Evolutionary conservation across 2,797 vertebrate genomes (phyloP), one percentile per base, ranked within the genome.

Genomic region (Macropus fuliginosus): DNA sequence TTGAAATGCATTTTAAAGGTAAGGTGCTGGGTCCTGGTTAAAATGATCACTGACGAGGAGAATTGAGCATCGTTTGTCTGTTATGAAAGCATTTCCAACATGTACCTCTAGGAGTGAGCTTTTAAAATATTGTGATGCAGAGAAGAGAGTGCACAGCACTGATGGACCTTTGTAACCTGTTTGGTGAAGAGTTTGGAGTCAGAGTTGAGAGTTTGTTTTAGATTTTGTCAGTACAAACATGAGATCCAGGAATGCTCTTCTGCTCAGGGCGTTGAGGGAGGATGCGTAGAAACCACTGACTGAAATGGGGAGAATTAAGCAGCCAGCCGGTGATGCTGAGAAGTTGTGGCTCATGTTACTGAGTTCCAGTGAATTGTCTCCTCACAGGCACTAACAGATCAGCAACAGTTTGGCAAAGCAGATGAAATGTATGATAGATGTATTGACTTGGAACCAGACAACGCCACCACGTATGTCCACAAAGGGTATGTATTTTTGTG

Each of bases 341-440:
- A 91, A 93, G 28, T 94, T 96, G 91, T 96, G 94, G 92, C 62
- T 81, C 21, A 81, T 90, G 81, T 95, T 97, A 81, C 0, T 3
- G 96, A 95, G 95, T 98, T 96, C 98, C 96, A 40, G 46, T 50
- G 0, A 92, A 57, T 31, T 96, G 96, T 98, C 95, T 98, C 90
- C 52, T 59, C 95, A 93, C 95, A 99, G 99, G 99, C 99, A 96
- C 98, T 99, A 98, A 99, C 99, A 96, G 99, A 99, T 98, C 99
- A 99, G 98, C 99, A 99, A 96, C 99, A 99, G 96, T 99, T 99
- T 98, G 99, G 99, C 96, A 99, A 99, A 98, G 99, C 99, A 31
- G 99, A 99, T 97, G 99, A 99, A 98, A 99, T 99, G 99, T 99
- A 99, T 56, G 99, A 99, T 99, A 99, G 99, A 97, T 99, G 99